Evolutionary conservation across 2,113 vertebrate species (phyloP).

Genomic region (Urocynchramus pylzowi): DNA sequence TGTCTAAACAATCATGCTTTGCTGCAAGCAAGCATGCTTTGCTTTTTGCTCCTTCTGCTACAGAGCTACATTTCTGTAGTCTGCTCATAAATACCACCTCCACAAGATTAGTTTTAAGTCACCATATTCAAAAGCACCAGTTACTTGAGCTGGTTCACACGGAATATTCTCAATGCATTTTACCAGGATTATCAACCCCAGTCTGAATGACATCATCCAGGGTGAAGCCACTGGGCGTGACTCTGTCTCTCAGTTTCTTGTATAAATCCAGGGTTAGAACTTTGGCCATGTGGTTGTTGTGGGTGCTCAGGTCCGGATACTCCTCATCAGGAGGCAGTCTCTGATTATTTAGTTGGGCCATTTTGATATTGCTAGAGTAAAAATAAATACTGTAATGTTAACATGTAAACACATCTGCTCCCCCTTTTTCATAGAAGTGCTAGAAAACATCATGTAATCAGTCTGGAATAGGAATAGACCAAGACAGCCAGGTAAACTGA

Average conservation of each 20-base stretch:
- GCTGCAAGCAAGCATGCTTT: constrained; percentile 7
- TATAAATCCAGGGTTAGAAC: constrained; percentile 76
- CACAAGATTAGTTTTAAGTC: constrained; percentile 25
- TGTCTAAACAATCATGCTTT: background rate
- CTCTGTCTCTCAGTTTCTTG: constrained; percentile 66
- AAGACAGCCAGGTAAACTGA: background rate
- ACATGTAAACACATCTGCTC: constrained; percentile 57
- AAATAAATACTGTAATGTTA: constrained; percentile 71
- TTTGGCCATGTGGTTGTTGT: constrained; percentile 81
- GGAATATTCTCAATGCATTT: constrained; percentile 54
- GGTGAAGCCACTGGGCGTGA: constrained; percentile 77
- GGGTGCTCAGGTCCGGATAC: constrained; percentile 74
- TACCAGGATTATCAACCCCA: constrained; percentile 86
- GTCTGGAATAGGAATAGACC: background rate
- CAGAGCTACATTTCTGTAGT: background rate
- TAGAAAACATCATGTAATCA: background rate
- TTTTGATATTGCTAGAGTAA: constrained; percentile 69
- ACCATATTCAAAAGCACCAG: constrained; percentile 38
- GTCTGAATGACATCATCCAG: constrained; percentile 82
- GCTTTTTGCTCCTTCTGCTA: background rate
- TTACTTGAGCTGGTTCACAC: constrained; percentile 42
- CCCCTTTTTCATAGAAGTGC: constrained; percentile 65
- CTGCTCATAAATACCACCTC: constrained; percentile 18
- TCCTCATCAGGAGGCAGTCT: constrained; percentile 72
- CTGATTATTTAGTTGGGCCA: constrained; percentile 72